phyloP scores from a whole-genome alignment of 2,113 vertebrate genomes.

The Actenoides lindsayi region DNA sequence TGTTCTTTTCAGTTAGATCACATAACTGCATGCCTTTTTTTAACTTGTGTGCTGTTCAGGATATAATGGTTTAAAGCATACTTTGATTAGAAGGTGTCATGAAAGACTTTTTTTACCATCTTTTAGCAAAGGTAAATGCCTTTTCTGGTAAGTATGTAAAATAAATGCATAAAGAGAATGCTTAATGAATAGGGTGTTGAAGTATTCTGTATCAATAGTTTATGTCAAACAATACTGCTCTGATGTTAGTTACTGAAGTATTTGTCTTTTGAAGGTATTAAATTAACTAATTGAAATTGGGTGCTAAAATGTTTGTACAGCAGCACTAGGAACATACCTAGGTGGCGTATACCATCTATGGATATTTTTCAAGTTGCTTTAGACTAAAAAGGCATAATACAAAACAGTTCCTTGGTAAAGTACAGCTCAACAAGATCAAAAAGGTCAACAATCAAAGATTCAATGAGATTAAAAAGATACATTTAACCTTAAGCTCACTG shows the following conservation, averaged over 20 bases:
- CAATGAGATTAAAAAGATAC: background rate
- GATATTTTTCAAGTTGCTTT: background rate
- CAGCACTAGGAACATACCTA: background rate
- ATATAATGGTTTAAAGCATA: slow-evolving; percentile 18
- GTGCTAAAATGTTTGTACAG: slow-evolving; percentile 5
- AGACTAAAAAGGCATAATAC: background rate
- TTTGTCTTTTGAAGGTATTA: background rate
- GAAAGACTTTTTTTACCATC: background rate
- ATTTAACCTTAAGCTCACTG: background rate
- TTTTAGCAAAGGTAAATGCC: slow-evolving; percentile 17
- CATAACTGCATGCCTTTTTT: background rate
- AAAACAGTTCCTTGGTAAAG: background rate
- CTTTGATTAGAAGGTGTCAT: slow-evolving; percentile 7
- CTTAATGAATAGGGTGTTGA: background rate
- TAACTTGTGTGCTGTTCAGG: background rate
- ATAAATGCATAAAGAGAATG: background rate
- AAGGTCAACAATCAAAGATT: background rate
- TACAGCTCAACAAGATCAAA: background rate
- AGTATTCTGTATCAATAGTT: background rate
- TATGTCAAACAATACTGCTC: background rate
- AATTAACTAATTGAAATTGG: background rate
- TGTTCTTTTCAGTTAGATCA: background rate
- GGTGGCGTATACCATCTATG: background rate
- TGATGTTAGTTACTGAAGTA: background rate
- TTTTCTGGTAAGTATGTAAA: slow-evolving; percentile 50